Evolutionary conservation across 1,140 invertebrate genomes (phyloP), one percentile per base, ranked within the genome.

Genomic region (Drosophila rufa): DNA sequence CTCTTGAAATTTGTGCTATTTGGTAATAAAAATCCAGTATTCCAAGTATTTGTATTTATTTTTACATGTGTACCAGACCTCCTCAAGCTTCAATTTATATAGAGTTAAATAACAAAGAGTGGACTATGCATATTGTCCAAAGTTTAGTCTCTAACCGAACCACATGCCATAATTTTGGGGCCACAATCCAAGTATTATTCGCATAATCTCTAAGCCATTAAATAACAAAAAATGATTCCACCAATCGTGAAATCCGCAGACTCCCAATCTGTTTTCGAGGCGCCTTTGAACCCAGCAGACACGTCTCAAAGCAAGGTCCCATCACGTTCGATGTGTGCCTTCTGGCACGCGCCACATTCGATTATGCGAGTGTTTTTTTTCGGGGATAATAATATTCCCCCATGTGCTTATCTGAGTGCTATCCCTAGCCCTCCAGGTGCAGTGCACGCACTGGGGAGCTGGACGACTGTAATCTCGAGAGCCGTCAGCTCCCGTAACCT

Each of bases 271-370:
- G 8, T 40, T 14, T 43, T 42, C 7, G 3, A 30, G 19, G 2
- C 27, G 42, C 38, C 55, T 50, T 59, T 51, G 53, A 38, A 48
- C 69, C 38, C 55, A 51, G 0, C 38, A 73, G 38, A 27, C 22
- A 42, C 57, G 22, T 60, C 11, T 40, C 27, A 7, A 3, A 43
- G 19, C 40, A 8, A 19, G 6, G 22, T 33, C 33, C 25, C 40
- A 55, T 33, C 33, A 36, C 33, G 33, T 36, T 36, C 11, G 33
- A 36, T 43, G 17, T 68, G 27, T 30, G 38, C n/a, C 15, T n/a
- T 73, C 38, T 51, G 70, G 70, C 70, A 74, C 70, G 70, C 70
- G 70, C 22, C 70, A 9, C 30, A 51, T n/a, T 60, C 15, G 30
- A 27, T 30, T 50, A 15, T 73, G 57, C 12, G 46, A 68, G 15